Evolutionary conservation across 37 sponge, comb jelly and placozoan species (phyloP), one percentile per base, ranked within the genome.

Genomic region (Chondrosia reniformis): DNA sequence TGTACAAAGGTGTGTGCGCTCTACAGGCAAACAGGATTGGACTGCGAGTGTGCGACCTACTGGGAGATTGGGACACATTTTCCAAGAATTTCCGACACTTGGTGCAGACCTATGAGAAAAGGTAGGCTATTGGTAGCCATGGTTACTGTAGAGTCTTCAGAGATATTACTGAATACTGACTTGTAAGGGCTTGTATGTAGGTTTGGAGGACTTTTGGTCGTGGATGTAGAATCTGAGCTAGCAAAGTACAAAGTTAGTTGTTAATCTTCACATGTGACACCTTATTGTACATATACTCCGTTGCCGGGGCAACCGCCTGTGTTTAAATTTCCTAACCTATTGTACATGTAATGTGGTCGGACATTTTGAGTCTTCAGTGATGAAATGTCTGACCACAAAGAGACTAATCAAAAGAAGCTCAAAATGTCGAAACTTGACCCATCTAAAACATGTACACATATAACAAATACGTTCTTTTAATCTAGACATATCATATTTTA

Each of bases 41-140:
- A 4, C 71, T 98, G 9, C 78, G 99, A 55, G 76, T 98, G 46
- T 82, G 88, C 71, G 99, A 98, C 62, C 79, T 98, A 28, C 76
- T 78, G 25, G 73, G 76, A 25, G 92, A 93, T 55, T 49, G 41
- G 27, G 80, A 75, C 12, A 55, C 30, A 4, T 74, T 98, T 12
- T n/a, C n/a, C n/a, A n/a, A n/a, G n/a, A n/a, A n/a, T n/a, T 46
- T 62, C 25, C 27, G 42, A 43, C n/a, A 45, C 31, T 38, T 39
- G 4, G 56, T 77, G 41, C 58, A 25, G 4, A 33, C 34, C 67
- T 40, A 77, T 10, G 33, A 58, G 40, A 71, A 76, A 54, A 63
- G 66, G 77, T 76, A 25, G 27, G 61, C 38, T 36, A 21, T 24
- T 21, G 3, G 4, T n/a, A 21, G 34, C 7, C 4, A 4, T 64